Conservation (phyloP, 2,113 vertebrate species). For the Alethe diademata region DNA sequence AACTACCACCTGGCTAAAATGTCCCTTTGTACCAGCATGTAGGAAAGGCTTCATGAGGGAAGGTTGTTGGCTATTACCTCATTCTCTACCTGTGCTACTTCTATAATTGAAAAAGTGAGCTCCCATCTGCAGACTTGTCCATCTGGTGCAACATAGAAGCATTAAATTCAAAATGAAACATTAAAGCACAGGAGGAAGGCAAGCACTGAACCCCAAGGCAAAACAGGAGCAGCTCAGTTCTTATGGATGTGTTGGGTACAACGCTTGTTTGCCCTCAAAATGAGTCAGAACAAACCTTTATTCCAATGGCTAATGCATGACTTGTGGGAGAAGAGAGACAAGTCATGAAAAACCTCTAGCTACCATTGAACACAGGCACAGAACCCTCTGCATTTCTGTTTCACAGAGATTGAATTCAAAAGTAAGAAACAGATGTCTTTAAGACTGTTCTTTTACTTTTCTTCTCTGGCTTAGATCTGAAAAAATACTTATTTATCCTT, state of each 20-base stretch:
- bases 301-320: neutral
- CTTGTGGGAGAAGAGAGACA: neutral
- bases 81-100: neutral
- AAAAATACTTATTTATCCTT: neutral
- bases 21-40: neutral
- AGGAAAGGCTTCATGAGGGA: neutral
- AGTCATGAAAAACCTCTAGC: neutral
- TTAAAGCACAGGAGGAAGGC: neutral
- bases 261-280: neutral
- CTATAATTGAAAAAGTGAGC: conserved; percentile 13
- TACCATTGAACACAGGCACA: neutral
- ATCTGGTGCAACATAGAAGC: neutral
- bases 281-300: neutral
- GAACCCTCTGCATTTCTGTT: neutral
- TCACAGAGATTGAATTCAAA: neutral
- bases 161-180: conserved; percentile 13
- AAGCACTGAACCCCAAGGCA: conserved; percentile 18
- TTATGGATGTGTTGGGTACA: neutral
- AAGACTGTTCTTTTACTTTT: neutral
- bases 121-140: neutral
- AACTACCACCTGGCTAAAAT: neutral
- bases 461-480: neutral
- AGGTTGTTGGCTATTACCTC: neutral
- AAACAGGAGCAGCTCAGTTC: neutral
- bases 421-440: neutral